Conservation (phyloP, 2,888 invertebrate genomes). For the Aleiodes leptofemur region DNA sequence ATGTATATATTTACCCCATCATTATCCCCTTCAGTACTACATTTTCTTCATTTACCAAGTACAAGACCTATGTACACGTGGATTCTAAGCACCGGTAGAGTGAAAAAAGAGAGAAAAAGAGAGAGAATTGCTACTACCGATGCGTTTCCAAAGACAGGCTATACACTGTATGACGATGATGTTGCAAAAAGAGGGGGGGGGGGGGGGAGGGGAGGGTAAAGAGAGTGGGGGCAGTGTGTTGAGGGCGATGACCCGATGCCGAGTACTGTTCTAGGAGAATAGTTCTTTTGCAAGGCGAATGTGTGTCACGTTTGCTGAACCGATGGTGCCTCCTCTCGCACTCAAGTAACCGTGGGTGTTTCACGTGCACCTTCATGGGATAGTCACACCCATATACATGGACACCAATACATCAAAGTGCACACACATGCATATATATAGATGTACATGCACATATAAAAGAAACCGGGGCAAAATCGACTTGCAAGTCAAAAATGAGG, state of each 20-base stretch:
- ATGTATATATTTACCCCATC: too few relatives aligned
- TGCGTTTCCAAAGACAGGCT: conserved; percentile 9
- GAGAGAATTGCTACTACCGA: conserved; percentile 4
- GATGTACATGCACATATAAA: background rate
- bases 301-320: conserved; percentile 68
- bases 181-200: conserved; percentile 13
- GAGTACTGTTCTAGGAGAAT: conserved; percentile 68
- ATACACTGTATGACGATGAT: conserved; percentile 6
- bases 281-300: conserved; percentile 68
- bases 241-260: conserved; percentile 63
- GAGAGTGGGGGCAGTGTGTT: conserved; percentile 17
- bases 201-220: conserved; percentile 22
- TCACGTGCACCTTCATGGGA: conserved; percentile 19
- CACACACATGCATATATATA: conserved; percentile 1
- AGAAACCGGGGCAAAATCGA: too few relatives aligned
- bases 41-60: conserved; percentile 15
- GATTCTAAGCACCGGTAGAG: background rate
- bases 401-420: background rate
- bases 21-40: background rate
- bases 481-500: too few relatives aligned
- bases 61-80: background rate
- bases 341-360: conserved; percentile 44
- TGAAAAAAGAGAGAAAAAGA: conserved; percentile 20
- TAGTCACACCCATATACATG: conserved; percentile 31
- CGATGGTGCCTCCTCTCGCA: conserved; percentile 48